These are phyloP conservation scores for Spodoptera picta DNA, from an alignment of 2,888 invertebrate genomes.

Conservation along the genomic window DNA sequence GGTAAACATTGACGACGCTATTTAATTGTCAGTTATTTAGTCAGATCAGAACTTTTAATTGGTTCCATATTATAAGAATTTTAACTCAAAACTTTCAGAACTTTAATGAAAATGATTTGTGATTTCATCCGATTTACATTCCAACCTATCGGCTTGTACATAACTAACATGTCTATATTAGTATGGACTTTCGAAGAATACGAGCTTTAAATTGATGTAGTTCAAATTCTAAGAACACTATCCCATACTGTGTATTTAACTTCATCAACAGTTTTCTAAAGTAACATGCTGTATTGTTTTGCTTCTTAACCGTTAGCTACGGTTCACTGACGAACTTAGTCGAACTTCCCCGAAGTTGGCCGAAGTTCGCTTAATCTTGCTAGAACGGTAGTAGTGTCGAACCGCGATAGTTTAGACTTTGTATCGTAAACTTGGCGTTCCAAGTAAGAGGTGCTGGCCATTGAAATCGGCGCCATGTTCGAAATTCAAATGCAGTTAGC, in stretches of 20 bases:
- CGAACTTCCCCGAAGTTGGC: conserved; percentile 62
- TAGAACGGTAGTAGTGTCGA: conserved; percentile 64
- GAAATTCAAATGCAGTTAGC: conserved; percentile 54
- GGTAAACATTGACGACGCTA: too few species aligned
- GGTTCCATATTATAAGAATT: too few species aligned
- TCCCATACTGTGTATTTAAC: conserved; percentile 30
- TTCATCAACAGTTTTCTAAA: conserved; percentile 53
- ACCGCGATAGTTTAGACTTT: conserved; percentile 64
- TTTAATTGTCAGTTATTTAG: too few species aligned
- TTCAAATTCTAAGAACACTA: too few species aligned
- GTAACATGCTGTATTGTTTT: conserved; percentile 64
- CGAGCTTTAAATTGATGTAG: too few species aligned
- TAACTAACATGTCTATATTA: too few species aligned
- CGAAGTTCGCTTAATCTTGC: conserved; percentile 63
- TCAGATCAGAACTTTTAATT: too few species aligned
- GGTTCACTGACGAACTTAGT: conserved; percentile 56
- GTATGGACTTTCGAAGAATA: too few species aligned
- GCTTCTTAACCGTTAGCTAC: conserved; percentile 59
- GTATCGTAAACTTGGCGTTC: conserved; percentile 59
- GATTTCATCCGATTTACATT: too few species aligned
- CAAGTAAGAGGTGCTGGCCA: conserved; percentile 51
- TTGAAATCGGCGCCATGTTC: conserved; percentile 54
- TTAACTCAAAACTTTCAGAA: too few species aligned
- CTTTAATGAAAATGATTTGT: too few species aligned
- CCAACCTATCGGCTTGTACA: too few species aligned